Conservation (phyloP, 2,797 vertebrate species). For the Peromyscus melanophrys region DNA sequence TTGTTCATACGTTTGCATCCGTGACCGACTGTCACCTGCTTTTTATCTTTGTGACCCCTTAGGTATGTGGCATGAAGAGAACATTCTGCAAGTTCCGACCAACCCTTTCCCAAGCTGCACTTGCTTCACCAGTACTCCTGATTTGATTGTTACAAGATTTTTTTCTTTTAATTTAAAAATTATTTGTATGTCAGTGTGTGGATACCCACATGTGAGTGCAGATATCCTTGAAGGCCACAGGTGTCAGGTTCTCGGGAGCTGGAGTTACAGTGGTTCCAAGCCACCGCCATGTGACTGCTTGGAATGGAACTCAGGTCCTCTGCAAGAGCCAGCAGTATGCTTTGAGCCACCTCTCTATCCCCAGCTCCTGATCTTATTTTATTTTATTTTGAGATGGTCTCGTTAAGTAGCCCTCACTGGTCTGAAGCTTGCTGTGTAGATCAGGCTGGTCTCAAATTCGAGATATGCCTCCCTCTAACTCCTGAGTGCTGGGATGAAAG, state of each 20-base stretch:
- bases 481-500: background rate
- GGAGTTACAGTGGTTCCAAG: background rate
- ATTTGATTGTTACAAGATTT: background rate
- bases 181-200: background rate
- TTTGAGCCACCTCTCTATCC: background rate
- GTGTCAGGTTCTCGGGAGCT: background rate
- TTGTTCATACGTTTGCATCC: background rate
- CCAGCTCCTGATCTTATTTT: background rate
- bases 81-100: background rate
- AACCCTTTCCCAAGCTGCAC: background rate
- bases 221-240: background rate
- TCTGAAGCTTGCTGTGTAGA: background rate
- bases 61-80: background rate
- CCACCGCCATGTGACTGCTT: background rate
- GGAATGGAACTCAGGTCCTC: background rate
- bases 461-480: background rate
- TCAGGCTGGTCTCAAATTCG: background rate
- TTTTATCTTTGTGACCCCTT: background rate
- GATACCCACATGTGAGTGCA: background rate
- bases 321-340: background rate
- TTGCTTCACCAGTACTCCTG: background rate
- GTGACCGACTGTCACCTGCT: background rate
- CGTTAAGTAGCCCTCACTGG: background rate
- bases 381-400: background rate
- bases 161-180: background rate